Evolutionary conservation across 2,113 vertebrate genomes (phyloP), one percentile per base, ranked within the genome.

Genomic region (Saccopteryx leptura): DNA sequence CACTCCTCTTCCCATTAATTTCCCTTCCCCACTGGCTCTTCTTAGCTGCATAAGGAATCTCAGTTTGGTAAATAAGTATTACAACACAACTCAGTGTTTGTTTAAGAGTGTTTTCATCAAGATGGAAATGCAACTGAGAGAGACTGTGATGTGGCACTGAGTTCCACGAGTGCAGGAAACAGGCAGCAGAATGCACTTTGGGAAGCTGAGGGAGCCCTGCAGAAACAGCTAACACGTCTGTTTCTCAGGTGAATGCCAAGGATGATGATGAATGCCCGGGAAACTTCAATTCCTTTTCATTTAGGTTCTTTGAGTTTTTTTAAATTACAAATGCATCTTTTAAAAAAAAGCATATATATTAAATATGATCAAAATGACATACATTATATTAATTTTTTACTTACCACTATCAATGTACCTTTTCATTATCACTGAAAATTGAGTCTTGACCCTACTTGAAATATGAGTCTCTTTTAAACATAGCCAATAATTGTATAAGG

Each of bases 341-440:
- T 69, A 76, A 54, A 24, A 33, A 93, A 93, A 93, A 78, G 5
- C 7, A 9, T 71, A 75, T 71, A 2, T 52, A 31, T 85, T 80
- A 71, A 74, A 78, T 90, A 54, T 84, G 81, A 82, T 46, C 12
- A 78, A 54, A 78, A 79, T 91, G n/a, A 61, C 19, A 82, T 63
- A 46, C 0, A 4, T 66, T 71, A 58, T 78, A 60, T 69, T 76
- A 33, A n/a, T 12, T 52, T 71, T 96, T 74, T 88, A 91, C 39
- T 79, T 88, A 69, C 2, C 14, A n/a, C 15, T 26, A 21, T 48
- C n/a, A 48, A 4, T 63, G 66, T 56, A 33, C 19, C 9, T 83
- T 65, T 95, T 94, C 7, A 65, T 93, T 80, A 81, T 84, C 26
- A 39, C 21, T 92, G 65, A 83, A 93, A 93, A 63, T 52, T 58